Base-by-base conservation (phyloP, 2,113 vertebrate species). In the Scalopus aquaticus region DNA sequence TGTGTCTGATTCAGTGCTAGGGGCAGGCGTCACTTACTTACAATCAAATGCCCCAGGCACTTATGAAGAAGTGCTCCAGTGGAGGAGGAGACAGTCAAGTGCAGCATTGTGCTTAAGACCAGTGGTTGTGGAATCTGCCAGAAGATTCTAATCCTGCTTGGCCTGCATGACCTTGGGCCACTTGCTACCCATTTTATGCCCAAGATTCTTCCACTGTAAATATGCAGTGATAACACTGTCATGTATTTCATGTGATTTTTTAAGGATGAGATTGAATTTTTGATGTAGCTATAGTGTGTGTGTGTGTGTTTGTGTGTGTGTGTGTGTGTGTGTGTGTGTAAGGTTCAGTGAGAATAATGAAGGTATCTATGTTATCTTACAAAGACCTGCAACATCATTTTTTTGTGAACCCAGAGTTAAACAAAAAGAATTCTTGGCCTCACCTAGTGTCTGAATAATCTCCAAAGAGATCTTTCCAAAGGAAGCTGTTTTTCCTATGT, bases 341-440 rank as follows among this genome's bases (percentile, higher is more conserved):
- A 7, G 42, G 20, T 22, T 67, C 39, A 30, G 6, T 64, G 42
- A 5, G 2, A 37, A 76, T 62, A 85, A 85, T 70, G 58, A 74
- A 90, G 32, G 73, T 32, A 74, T 73, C 46, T 28, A 0, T 88
- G 67, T 70, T 70, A 46, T n/a, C 7, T 30, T 72, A 42, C 12
- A 49, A 28, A 90, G 10, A 91, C n/a, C 20, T 60, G 0, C 49
- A 87, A n/a, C 9, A 70, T 80, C 54, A 60, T 80, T 86, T 65
- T 86, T 65, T 24, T 72, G 76, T 67, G 37, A 80, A 92, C 86
- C 62, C 19, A 76, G 42, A 26, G n/a, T 90, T 92, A 91, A n/a
- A n/a, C n/a, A n/a, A 92, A 35, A 26, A 78, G 69, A n/a, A 44
- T 7, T 39, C 46, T 79, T 77, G 26, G 19, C 58, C 13, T 85